phyloP scores from a whole-genome alignment of 2,888 invertebrate genomes.

The Trimorus sp. region DNA sequence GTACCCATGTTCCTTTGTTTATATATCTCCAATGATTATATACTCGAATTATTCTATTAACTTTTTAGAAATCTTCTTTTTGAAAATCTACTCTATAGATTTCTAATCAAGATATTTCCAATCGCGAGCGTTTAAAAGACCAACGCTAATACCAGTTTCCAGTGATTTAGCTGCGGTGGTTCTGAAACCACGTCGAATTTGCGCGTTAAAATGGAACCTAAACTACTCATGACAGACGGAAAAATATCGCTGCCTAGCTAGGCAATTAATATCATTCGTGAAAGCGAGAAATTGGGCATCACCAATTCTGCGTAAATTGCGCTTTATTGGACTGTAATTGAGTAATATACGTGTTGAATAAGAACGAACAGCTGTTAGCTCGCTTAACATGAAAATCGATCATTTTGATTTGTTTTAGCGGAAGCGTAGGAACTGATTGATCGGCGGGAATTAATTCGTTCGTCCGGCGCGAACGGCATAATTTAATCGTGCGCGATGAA shows the following conservation, averaged over 20 bases:
- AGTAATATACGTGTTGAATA: slow-evolving; percentile 38
- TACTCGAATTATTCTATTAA: too few species aligned
- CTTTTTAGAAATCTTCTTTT: too few species aligned
- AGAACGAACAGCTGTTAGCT: slow-evolving; percentile 43
- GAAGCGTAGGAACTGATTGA: slow-evolving; percentile 24
- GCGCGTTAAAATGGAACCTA: slow-evolving; percentile 6
- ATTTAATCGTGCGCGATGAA: too few species aligned
- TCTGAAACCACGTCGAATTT: slow-evolving; percentile 1
- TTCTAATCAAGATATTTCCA: too few species aligned
- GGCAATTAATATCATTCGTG: slow-evolving; percentile 33
- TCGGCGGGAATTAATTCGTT: slow-evolving; percentile 15
- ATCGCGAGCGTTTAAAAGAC: too few species aligned
- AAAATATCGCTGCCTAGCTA: slow-evolving; percentile 14
- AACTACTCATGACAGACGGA: slow-evolving; percentile 14
- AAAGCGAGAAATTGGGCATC: slow-evolving; percentile 35
- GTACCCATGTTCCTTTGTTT: too few species aligned
- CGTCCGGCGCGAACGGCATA: slow-evolving; percentile 1
- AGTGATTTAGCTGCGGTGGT: slow-evolving; percentile 6
- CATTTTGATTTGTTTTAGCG: slow-evolving; percentile 29
- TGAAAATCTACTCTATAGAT: too few species aligned
- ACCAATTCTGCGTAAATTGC: slow-evolving; percentile 27
- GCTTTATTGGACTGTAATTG: slow-evolving; percentile 42
- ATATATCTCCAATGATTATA: too few species aligned
- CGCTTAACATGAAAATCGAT: slow-evolving; percentile 31
- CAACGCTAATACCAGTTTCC: background rate